phyloP scores from a whole-genome alignment of 2,797 vertebrate species.

The Poeciliopsis presidionis region DNA sequence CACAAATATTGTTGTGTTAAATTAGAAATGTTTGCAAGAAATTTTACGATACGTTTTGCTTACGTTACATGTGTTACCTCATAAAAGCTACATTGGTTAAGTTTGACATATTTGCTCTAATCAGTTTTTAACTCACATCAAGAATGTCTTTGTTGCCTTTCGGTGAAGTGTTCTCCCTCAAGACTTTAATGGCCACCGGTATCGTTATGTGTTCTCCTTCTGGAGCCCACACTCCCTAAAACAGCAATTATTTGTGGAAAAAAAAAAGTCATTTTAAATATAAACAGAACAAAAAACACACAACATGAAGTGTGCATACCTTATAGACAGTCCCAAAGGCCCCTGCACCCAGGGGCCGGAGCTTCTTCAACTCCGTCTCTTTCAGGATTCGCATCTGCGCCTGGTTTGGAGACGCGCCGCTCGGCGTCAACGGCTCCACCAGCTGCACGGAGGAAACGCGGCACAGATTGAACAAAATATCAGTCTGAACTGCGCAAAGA shows the following conservation, averaged over 20 bases:
- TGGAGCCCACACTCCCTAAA: slow-evolving; percentile 94
- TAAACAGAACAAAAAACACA: not conserved
- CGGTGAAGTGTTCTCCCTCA: slow-evolving; percentile 95
- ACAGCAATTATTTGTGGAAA: not conserved
- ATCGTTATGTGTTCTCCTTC: slow-evolving; percentile 96
- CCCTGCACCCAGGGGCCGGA: slow-evolving; percentile 92
- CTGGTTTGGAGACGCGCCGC: slow-evolving; percentile 94
- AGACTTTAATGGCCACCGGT: slow-evolving; percentile 96
- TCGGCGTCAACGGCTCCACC: slow-evolving; percentile 95
- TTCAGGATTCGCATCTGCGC: slow-evolving; percentile 98
- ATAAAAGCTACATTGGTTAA: not conserved
- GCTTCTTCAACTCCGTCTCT: slow-evolving; percentile 95
- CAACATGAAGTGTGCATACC: slow-evolving; percentile 68
- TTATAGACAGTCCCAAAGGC: slow-evolving; percentile 97
- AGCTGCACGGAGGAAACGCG: slow-evolving; percentile 73
- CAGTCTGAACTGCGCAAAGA: not conserved
- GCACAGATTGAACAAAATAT: not conserved
- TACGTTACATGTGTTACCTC: not conserved
- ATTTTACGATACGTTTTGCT: too few species aligned
- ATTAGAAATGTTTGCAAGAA: too few species aligned
- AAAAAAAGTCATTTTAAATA: not conserved
- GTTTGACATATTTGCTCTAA: not conserved
- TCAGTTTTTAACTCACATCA: not conserved
- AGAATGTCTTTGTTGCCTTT: slow-evolving; percentile 99
- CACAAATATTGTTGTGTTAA: too few species aligned